These are phyloP conservation scores for Spinus olivaceus DNA, from an alignment of 2,797 vertebrate genomes.

Conservation along the genomic window DNA sequence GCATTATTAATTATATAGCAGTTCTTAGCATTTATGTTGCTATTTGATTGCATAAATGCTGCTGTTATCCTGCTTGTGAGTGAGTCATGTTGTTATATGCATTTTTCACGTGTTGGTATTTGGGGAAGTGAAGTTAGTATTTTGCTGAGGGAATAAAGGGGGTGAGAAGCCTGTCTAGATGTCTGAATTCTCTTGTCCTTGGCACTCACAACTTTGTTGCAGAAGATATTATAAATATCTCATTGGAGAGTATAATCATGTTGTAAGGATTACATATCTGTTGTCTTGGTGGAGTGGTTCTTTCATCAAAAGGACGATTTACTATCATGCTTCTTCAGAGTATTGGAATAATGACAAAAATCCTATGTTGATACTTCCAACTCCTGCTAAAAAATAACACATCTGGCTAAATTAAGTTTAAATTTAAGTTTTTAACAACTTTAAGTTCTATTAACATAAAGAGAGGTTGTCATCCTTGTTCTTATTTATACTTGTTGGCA, in stretches of 20 bases:
- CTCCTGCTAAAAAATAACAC: neutral
- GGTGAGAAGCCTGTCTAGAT: neutral
- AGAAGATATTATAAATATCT: neutral
- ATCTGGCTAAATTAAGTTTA: neutral
- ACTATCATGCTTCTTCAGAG: neutral
- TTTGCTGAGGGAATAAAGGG: neutral
- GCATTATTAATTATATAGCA: slow-evolving; percentile 64
- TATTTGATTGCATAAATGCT: slow-evolving; percentile 17
- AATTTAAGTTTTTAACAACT: neutral
- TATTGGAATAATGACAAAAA: neutral
- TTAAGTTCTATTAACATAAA: neutral
- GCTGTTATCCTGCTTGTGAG: slow-evolving; percentile 5
- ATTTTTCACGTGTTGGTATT: neutral
- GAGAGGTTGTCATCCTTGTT: neutral
- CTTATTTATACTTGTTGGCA: neutral
- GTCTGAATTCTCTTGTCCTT: neutral
- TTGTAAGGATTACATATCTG: neutral
- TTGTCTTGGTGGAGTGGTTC: neutral
- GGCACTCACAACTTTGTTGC: neutral
- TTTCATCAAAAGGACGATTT: neutral
- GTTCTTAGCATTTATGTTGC: slow-evolving; percentile 12
- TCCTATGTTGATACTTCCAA: neutral
- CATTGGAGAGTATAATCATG: neutral
- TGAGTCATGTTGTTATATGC: neutral
- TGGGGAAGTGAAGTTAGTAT: neutral